A percentile compares a stretch with the other conserved stretches of the same genome.
phyloP scores from a whole-genome alignment of 2,888 invertebrate species.

The Diadromus collaris region DNA sequence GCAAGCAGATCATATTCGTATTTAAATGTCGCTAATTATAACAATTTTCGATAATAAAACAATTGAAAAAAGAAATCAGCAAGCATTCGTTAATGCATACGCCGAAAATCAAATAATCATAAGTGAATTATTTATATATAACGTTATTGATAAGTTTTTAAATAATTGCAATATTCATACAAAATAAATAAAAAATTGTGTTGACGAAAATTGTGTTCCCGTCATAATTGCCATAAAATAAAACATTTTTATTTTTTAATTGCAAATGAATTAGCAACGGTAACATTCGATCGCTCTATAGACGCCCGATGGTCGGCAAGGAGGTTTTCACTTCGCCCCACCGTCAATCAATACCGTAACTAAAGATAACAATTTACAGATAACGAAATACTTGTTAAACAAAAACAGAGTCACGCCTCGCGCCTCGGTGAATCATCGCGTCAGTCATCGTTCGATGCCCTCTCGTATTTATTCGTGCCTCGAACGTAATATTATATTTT shows the following conservation, averaged over 20 bases:
- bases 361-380: background rate
- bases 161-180: background rate
- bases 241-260: background rate
- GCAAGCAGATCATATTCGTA: background rate
- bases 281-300: background rate
- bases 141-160: background rate
- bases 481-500: background rate
- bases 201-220: too few relatives aligned
- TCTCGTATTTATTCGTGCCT: background rate
- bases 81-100: background rate
- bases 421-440: background rate
- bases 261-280: background rate
- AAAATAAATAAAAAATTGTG: too few relatives aligned
- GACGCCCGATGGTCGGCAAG: background rate
- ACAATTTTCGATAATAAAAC: slow-evolving; percentile 35
- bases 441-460: background rate
- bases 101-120: background rate
- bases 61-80: background rate
- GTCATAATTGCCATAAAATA: too few relatives aligned
- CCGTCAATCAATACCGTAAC: slow-evolving; percentile 1
- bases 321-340: background rate
- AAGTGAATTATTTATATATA: background rate
- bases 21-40: slow-evolving; percentile 3
- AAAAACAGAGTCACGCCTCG: background rate
- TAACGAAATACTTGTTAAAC: background rate